Evolutionary conservation across 2,797 vertebrate species (phyloP).

Genomic region (Notolepis coatsorum): DNA sequence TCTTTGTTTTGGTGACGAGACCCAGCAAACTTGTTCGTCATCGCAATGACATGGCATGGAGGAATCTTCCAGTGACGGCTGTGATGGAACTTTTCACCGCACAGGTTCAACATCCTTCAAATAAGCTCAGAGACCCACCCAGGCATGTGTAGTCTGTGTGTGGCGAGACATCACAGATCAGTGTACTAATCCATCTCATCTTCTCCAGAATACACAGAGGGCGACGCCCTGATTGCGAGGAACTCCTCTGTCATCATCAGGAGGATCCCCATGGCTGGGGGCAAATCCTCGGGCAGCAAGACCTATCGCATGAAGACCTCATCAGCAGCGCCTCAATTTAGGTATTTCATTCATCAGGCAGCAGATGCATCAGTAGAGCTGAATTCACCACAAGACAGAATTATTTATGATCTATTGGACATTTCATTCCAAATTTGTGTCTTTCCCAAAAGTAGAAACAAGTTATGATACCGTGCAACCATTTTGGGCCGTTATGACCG

Average conservation of each 20-base stretch:
- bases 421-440: too few species aligned
- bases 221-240: constrained; percentile 89
- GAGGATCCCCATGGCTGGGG: constrained; percentile 91
- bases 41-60: not conserved
- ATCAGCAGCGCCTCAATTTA: not conserved
- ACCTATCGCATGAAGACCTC: constrained; percentile 85
- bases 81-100: not conserved
- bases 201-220: constrained; percentile 90
- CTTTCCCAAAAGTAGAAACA: too few species aligned
- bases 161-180: not conserved
- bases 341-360: not conserved
- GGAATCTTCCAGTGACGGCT: not conserved
- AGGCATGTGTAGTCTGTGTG: too few species aligned
- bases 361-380: not conserved
- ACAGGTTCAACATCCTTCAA: not conserved
- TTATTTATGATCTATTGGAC: too few species aligned
- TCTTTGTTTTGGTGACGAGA: too few species aligned
- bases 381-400: not conserved
- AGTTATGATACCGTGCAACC: too few species aligned
- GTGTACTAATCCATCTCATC: not conserved
- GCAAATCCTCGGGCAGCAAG: constrained; percentile 89
- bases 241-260: constrained; percentile 94
- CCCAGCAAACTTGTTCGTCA: too few species aligned
- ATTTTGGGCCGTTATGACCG: too few species aligned
- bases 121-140: not conserved